A percentile compares a stretch with the other conserved stretches of the same genome.
These are phyloP conservation scores for Drosophila falleni DNA, from an alignment of 2,888 invertebrate species.

Conservation along the genomic window DNA sequence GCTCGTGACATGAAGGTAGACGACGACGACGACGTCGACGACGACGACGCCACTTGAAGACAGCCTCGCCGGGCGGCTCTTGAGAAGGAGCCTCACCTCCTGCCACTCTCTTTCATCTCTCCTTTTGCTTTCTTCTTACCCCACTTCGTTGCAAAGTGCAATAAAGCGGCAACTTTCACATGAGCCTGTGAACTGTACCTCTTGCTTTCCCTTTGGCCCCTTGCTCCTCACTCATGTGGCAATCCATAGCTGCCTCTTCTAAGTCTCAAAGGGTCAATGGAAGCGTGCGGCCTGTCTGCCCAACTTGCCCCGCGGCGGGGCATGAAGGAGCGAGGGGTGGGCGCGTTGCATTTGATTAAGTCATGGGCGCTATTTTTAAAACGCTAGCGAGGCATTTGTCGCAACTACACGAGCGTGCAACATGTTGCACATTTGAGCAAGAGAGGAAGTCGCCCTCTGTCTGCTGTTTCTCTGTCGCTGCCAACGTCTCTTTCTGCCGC, in stretches of 20 bases:
- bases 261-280: conserved; percentile 69
- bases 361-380: conserved; percentile 78
- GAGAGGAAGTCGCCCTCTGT: conserved; percentile 57
- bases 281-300: conserved; percentile 59
- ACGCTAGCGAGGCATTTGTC: conserved; percentile 66
- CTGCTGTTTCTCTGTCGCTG: not conserved
- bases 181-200: conserved; percentile 74
- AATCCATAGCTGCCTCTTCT: conserved; percentile 24
- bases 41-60: conserved; percentile 68
- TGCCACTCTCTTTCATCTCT: not conserved
- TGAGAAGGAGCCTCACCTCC: conserved; percentile 29
- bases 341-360: conserved; percentile 71
- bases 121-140: not conserved
- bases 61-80: conserved; percentile 41
- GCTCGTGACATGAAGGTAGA: conserved; percentile 77
- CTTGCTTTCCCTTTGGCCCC: conserved; percentile 17
- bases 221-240: conserved; percentile 10
- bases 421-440: conserved; percentile 74
- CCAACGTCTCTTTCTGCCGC: conserved; percentile 22
- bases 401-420: conserved; percentile 58
- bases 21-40: conserved; percentile 44
- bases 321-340: too few species aligned
- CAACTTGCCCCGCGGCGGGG: conserved; percentile 11
- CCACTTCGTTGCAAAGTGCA: conserved; percentile 48
- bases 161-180: conserved; percentile 73